Percentiles rank a stretch among this genome's conserved stretches.
These are phyloP conservation scores for Albula goreensis DNA, from an alignment of 2,113 vertebrate species.

Conservation along the genomic window DNA sequence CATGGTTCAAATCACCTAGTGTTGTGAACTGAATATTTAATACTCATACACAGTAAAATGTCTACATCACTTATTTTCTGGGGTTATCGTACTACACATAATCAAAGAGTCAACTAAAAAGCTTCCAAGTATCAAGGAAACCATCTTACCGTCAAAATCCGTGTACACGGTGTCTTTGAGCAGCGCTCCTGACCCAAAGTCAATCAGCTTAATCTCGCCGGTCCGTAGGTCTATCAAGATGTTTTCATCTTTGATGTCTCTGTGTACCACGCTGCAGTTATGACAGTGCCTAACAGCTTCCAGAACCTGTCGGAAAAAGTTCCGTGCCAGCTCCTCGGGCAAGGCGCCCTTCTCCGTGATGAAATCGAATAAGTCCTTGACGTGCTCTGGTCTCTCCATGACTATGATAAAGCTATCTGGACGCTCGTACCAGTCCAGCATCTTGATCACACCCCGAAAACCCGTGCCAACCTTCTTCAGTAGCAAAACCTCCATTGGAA, in stretches of 20 bases:
- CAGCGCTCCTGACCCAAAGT: conserved; percentile 89
- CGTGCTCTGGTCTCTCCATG: conserved; percentile 82
- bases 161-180: conserved; percentile 94
- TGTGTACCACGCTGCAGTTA: conserved; percentile 85
- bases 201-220: conserved; percentile 90
- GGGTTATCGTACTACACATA: background rate
- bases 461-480: conserved; percentile 82
- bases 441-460: conserved; percentile 82
- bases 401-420: conserved; percentile 87
- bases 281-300: conserved; percentile 88
- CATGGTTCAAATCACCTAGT: background rate
- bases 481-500: conserved; percentile 89
- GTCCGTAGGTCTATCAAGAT: conserved; percentile 83
- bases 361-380: conserved; percentile 91
- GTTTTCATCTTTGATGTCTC: conserved; percentile 93
- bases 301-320: conserved; percentile 87
- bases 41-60: too few species aligned
- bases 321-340: conserved; percentile 82
- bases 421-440: conserved; percentile 91
- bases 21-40: background rate
- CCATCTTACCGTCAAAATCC: conserved; percentile 86
- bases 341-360: conserved; percentile 85
- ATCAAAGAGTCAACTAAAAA: background rate
- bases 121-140: too few species aligned
- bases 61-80: too few species aligned